These are phyloP conservation scores for Bhutanitis thaidina DNA, from an alignment of 2,888 invertebrate genomes.

Conservation along the genomic window DNA sequence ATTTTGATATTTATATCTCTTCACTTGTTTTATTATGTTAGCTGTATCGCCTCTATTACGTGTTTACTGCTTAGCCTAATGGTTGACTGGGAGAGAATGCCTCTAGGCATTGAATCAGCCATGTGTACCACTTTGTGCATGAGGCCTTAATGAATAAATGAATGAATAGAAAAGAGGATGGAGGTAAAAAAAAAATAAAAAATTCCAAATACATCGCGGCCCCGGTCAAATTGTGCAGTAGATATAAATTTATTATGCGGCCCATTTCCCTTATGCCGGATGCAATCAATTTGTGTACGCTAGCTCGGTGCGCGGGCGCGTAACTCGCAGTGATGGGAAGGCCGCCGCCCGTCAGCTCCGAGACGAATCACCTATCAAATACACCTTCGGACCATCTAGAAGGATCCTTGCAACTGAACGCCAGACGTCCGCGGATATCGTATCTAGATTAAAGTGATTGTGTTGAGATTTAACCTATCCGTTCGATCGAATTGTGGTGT, in stretches of 20 bases:
- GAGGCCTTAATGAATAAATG: no score
- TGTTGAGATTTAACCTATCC: not conserved
- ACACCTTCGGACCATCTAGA: not conserved
- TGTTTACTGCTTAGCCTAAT: no score
- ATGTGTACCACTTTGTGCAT: no score
- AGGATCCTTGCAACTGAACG: not conserved
- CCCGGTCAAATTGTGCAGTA: conserved; percentile 69
- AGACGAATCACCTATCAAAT: conserved; percentile 12
- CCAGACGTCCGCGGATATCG: not conserved
- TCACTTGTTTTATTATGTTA: no score
- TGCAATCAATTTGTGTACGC: conserved; percentile 70
- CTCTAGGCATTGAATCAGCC: no score
- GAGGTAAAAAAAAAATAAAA: no score
- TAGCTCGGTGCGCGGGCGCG: conserved; percentile 52
- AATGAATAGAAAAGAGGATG: no score
- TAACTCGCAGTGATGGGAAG: conserved; percentile 52
- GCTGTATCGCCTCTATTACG: no score
- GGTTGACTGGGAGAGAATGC: no score
- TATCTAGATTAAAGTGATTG: not conserved
- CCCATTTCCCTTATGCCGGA: conserved; percentile 78
- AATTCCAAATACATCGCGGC: conserved; percentile 30
- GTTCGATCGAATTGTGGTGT: not conserved
- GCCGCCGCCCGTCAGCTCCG: conserved; percentile 39
- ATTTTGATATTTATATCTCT: no score
- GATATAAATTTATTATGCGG: conserved; percentile 75